Evolutionary conservation across 2,888 invertebrate genomes (phyloP), one percentile per base, ranked within the genome.

Genomic region (Tachina lurida): DNA sequence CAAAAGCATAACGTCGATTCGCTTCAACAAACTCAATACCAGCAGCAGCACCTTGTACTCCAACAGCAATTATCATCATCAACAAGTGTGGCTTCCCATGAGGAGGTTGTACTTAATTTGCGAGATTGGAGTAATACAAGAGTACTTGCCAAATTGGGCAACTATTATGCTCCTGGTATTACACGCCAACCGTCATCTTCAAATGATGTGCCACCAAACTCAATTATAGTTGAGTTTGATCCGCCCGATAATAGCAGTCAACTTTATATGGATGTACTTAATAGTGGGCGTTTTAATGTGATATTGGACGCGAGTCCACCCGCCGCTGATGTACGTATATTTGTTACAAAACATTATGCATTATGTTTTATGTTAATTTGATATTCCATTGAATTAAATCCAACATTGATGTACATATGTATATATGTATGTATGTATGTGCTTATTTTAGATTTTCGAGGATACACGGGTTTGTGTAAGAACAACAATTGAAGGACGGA

Each of bases 71-170:
- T 85, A 83, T 67, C 87, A 68, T 22, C 67, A 82, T 76, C 65
- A 84, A 54, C 70, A 83, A 74, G 97, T 98, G 31, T 49, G 45
- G 54, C 47, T 73, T 85, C 63, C 84, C 88, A 84, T 56, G 83
- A 85, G 52, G 84, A 84, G 86, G 87, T 88, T 88, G 88, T 93
- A 93, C 95, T 98, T 88, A 97, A 98, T 93, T 94, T 98, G 89
- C 96, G 96, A 90, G 98, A 98, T 93, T 99, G 98, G 98, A 95
- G 96, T 89, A 97, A 97, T 91, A 98, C 98, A 92, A 94, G 98
- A 89, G 97, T 98, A 84, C 94, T 99, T 89, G 98, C 98, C 58
- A 97, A 97, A 92, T 95, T 96, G 90, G 95, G 96, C 87, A 95
- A 95, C 84, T 94, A 96, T 89, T 97, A 97, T 93, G 95, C 97